Conservation (phyloP, 1,140 invertebrate species). For the Lethocerus indicus region DNA sequence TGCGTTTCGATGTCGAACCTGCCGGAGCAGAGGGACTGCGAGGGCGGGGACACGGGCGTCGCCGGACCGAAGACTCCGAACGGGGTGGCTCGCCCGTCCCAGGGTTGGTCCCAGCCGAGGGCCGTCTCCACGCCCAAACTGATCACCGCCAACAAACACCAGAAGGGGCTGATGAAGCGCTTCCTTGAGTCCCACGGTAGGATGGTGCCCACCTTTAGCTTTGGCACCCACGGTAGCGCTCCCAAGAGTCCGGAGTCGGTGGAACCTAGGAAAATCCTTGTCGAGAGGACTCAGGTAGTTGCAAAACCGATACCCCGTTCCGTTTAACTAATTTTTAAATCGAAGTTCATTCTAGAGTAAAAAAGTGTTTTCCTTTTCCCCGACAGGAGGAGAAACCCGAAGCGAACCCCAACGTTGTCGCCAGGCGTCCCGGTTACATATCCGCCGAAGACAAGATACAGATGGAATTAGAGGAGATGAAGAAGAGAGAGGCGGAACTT, state of each 20-base stretch:
- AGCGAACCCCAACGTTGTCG: too few relatives aligned
- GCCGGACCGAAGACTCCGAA: too few relatives aligned
- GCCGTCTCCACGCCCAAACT: constrained; percentile 29
- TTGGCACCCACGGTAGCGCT: constrained; percentile 22
- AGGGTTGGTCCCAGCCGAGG: constrained; percentile 22
- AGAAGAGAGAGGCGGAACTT: constrained; percentile 50
- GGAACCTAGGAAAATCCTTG: constrained; percentile 18
- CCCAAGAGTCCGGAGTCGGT: constrained; percentile 21
- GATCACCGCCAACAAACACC: constrained; percentile 37
- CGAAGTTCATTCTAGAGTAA: too few relatives aligned
- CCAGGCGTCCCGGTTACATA: constrained; percentile 39
- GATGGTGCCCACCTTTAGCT: constrained; percentile 24
- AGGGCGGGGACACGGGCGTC: too few relatives aligned
- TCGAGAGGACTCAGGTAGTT: constrained; percentile 15
- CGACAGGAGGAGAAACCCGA: too few relatives aligned
- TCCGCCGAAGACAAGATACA: constrained; percentile 63
- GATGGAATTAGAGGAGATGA: constrained; percentile 55
- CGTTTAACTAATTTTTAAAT: too few relatives aligned
- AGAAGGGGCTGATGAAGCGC: constrained; percentile 56
- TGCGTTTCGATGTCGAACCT: constrained; percentile 3
- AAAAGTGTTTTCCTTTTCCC: too few relatives aligned
- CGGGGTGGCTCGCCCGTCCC: too few relatives aligned
- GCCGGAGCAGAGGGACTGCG: too few relatives aligned
- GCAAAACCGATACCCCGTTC: background rate
- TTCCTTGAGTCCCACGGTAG: constrained; percentile 56